phyloP scores from a whole-genome alignment of 2,797 vertebrate genomes.

The Sparus aurata region DNA sequence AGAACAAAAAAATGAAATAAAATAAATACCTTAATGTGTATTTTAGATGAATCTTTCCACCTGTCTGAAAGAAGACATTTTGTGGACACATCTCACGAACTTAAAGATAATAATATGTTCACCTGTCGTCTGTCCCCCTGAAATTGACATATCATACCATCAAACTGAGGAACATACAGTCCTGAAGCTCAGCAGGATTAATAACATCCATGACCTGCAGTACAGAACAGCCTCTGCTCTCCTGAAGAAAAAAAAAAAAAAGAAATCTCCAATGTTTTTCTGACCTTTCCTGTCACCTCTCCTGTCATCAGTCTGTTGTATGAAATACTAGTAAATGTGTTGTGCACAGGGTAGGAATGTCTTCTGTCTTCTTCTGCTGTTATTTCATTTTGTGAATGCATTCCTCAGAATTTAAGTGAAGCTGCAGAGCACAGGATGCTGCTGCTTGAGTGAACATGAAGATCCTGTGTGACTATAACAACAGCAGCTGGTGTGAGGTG shows the following conservation, averaged over 20 bases:
- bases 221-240: neutral
- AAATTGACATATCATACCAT: neutral
- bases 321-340: neutral
- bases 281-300: constrained; percentile 24
- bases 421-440: constrained; percentile 34
- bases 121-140: neutral
- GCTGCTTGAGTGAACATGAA: constrained; percentile 53
- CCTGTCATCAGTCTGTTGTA: neutral
- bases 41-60: no score
- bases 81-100: no score
- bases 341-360: neutral
- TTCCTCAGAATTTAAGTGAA: constrained; percentile 23
- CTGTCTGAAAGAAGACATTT: no score
- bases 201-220: neutral
- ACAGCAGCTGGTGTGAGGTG: constrained; percentile 78
- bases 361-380: neutral
- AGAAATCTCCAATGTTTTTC: neutral
- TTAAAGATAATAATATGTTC: no score
- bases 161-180: neutral
- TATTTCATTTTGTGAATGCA: neutral
- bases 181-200: neutral
- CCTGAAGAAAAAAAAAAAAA: neutral
- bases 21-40: no score
- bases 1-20: no score
- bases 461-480: constrained; percentile 63